Conservation (phyloP, 2,888 invertebrate species). For the Melinaea marsaeus region DNA sequence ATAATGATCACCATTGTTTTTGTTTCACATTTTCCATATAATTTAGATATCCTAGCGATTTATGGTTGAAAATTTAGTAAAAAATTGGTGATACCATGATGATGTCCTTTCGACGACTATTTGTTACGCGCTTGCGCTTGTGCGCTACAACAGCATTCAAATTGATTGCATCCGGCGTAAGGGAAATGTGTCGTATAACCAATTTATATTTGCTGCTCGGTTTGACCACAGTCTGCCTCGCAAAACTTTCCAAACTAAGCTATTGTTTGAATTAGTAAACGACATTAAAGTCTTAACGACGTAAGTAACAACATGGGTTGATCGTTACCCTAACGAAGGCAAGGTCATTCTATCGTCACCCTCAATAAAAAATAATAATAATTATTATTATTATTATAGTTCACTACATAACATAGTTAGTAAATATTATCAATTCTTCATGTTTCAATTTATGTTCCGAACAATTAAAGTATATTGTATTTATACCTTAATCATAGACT, state of each 20-base stretch:
- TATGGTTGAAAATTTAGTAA: constrained; percentile 17
- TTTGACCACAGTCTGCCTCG: constrained; percentile 54
- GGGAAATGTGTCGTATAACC: constrained; percentile 76
- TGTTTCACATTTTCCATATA: constrained; percentile 12
- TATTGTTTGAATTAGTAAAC: not conserved
- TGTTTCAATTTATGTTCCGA: too few relatives aligned
- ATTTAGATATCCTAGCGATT: not conserved
- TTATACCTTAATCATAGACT: too few relatives aligned
- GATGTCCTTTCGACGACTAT: constrained; percentile 58
- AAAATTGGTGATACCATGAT: constrained; percentile 38
- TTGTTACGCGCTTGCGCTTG: constrained; percentile 50
- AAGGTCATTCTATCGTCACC: too few relatives aligned
- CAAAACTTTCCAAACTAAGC: constrained; percentile 23
- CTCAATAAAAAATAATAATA: too few relatives aligned
- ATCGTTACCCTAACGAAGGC: too few relatives aligned
- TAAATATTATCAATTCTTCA: too few relatives aligned
- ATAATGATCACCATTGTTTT: constrained; percentile 1
- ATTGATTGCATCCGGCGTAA: constrained; percentile 75
- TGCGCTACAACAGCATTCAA: constrained; percentile 53
- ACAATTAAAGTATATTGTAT: too few relatives aligned
- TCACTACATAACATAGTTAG: too few relatives aligned
- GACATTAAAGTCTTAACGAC: too few relatives aligned
- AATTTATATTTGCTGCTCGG: constrained; percentile 70
- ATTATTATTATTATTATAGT: too few relatives aligned
- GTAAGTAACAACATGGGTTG: too few relatives aligned